Percentiles rank a stretch among this genome's conserved stretches.
phyloP scores from a whole-genome alignment of 92 coral and sea anemone genomes.

The Zoanthus gigantus region DNA sequence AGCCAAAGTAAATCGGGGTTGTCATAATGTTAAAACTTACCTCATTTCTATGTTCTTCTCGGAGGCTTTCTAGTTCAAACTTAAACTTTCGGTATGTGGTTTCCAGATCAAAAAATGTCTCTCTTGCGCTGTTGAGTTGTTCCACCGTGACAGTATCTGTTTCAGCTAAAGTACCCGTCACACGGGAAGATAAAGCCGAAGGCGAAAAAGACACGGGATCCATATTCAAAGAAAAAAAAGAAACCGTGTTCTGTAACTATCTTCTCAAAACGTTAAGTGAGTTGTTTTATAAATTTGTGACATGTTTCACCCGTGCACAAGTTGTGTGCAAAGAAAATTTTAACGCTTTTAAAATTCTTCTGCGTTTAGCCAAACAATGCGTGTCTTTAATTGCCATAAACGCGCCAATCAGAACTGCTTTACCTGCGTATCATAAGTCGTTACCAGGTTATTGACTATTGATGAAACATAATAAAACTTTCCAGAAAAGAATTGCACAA shows the following conservation, averaged over 20 bases:
- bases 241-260: neutral
- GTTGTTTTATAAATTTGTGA: neutral
- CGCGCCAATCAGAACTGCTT: constrained; percentile 23
- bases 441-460: constrained; percentile 23
- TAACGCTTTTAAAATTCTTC: constrained; percentile 29
- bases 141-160: constrained; percentile 81
- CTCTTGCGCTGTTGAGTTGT: constrained; percentile 93
- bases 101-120: constrained; percentile 95
- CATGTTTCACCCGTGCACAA: constrained; percentile 18
- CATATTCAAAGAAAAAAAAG: constrained; percentile 1
- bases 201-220: constrained; percentile 22
- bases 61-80: constrained; percentile 84
- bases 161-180: constrained; percentile 15
- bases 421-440: constrained; percentile 33
- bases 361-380: constrained; percentile 33
- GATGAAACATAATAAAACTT: constrained; percentile 34
- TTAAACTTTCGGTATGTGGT: constrained; percentile 93
- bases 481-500: neutral
- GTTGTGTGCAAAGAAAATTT: constrained; percentile 15
- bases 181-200: constrained; percentile 4
- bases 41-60: constrained; percentile 95
- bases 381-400: constrained; percentile 15
- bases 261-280: neutral
- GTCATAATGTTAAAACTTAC: constrained; percentile 45
- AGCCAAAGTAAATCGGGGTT: constrained; percentile 4